Evolutionary conservation across 92 coral and sea anemone species (phyloP).

Genomic region (Palythoa heliodiscus): DNA sequence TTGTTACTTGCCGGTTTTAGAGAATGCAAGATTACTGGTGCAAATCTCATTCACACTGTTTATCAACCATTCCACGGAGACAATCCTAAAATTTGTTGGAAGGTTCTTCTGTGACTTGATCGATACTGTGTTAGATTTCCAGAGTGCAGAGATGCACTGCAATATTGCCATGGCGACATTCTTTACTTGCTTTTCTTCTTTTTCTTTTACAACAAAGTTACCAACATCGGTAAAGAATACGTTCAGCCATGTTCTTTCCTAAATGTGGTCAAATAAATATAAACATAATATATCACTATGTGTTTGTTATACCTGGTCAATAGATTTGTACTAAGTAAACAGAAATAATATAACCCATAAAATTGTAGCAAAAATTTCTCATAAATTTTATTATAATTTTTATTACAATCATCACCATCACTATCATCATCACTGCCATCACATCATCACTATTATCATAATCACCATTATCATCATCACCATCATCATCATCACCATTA

Average conservation of each 20-base stretch:
- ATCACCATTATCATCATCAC: no score
- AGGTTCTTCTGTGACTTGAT: neutral
- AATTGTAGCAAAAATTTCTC: no score
- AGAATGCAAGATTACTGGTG: constrained; percentile 5
- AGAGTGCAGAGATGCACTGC: neutral
- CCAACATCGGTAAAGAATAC: neutral
- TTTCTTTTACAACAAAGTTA: constrained; percentile 10
- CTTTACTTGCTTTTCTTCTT: neutral
- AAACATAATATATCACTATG: neutral
- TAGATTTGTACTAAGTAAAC: no score
- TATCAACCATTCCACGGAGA: constrained; percentile 32
- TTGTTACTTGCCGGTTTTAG: neutral
- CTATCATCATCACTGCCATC: no score
- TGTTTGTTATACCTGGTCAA: neutral
- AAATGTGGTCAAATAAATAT: neutral
- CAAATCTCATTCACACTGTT: constrained; percentile 17
- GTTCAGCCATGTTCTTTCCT: constrained; percentile 35
- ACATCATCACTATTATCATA: no score
- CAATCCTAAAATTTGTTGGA: constrained; percentile 10
- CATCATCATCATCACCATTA: no score
- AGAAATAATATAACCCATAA: no score
- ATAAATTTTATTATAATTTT: no score
- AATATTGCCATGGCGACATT: neutral
- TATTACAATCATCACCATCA: no score
- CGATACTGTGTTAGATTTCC: neutral